Evolutionary conservation across 2,797 vertebrate genomes (phyloP), one percentile per base, ranked within the genome.

Genomic region (Carcharodon carcharias): DNA sequence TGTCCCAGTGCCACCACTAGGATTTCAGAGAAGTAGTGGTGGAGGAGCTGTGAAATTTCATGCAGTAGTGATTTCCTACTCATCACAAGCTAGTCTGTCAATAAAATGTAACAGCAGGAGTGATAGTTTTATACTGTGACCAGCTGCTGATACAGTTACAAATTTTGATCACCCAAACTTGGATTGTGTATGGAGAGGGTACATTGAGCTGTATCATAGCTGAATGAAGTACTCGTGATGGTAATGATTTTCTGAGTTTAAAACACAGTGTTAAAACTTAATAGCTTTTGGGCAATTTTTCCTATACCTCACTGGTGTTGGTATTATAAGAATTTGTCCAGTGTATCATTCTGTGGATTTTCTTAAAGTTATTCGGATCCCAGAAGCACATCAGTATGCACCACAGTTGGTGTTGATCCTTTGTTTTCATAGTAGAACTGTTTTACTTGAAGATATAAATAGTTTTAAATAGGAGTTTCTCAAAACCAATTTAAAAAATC

Each of bases 371-470:
- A 95, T 95, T 95, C 21, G 67, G 67, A 95, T 95, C 94, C 94
- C 94, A n/a, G 94, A 95, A 73, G 54, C 69, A 77, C 12, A n/a
- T 95, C 50, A 18, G 16, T 56, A 56, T 58, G 45, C 28, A 56
- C 94, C 77, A 77, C 50, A 95, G 94, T 95, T 58, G 45, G 35
- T 73, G 65, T 71, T 23, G 56, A n/a, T 61, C 31, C 28, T 73
- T 50, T 96, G 96, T 45, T 45, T 96, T 96, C 96, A 96, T 77
- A 9, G 96, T 96, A 93, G 96, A 93, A 93, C 96, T 96, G 94
- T 77, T 95, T 95, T 95, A 95, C 94, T 77, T 95, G 23, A 65
- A 93, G 63, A 23, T 67, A 67, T 65, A 93, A 67, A 93, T 93
- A 93, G n/a, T 77, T 71, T 73, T 95, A 95, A 95, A 95, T 56